Percentiles rank a stretch among this genome's conserved stretches.
phyloP scores from a whole-genome alignment of 2,888 invertebrate genomes.

The Acleris sparsana region DNA sequence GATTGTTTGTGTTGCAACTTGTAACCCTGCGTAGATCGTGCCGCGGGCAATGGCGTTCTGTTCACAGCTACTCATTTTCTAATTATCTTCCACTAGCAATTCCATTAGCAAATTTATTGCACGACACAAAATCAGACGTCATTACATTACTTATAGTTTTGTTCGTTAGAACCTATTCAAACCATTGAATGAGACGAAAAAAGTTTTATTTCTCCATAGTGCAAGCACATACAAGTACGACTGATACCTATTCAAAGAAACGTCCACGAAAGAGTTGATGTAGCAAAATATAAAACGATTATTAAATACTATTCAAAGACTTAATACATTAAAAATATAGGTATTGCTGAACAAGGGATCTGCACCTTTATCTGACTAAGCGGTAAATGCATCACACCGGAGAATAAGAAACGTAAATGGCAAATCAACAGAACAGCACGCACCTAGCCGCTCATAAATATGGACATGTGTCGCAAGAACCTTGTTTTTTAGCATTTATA shows the following conservation, averaged over 20 bases:
- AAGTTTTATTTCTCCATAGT: too few species aligned
- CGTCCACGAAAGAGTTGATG: neutral
- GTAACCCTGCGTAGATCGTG: slow-evolving; percentile 51
- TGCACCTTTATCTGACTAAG: slow-evolving; percentile 56
- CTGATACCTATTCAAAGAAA: too few species aligned
- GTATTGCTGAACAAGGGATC: slow-evolving; percentile 44
- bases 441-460: slow-evolving; percentile 48
- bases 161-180: neutral
- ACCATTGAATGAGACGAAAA: too few species aligned
- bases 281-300: neutral
- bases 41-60: slow-evolving; percentile 48
- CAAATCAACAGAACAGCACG: slow-evolving; percentile 60
- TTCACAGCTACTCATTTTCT: slow-evolving; percentile 63
- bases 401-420: slow-evolving; percentile 59
- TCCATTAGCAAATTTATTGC: slow-evolving; percentile 62
- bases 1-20: slow-evolving; percentile 59
- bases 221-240: too few species aligned
- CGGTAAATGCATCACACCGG: slow-evolving; percentile 49
- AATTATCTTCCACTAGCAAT: slow-evolving; percentile 63
- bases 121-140: slow-evolving; percentile 41
- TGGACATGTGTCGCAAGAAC: slow-evolving; percentile 64
- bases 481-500: slow-evolving; percentile 76
- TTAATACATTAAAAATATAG: slow-evolving; percentile 24
- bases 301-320: neutral
- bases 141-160: neutral